Conservation (phyloP, 2,888 invertebrate species). For the Sarcophaga variegata region DNA sequence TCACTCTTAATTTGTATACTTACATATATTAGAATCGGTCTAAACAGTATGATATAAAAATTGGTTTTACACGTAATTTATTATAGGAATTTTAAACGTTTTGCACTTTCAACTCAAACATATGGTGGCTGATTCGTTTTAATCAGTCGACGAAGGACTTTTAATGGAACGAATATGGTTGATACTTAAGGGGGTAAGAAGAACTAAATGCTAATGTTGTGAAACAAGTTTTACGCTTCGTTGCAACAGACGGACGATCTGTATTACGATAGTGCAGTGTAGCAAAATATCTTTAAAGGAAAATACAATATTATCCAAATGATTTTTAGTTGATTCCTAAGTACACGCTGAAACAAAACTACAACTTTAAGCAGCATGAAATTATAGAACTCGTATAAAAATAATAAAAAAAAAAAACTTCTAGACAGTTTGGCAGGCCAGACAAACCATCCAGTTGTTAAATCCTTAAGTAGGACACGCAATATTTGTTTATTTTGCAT, state of each 20-base stretch:
- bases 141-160: conserved; percentile 1
- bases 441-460: conserved; percentile 40
- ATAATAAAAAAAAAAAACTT: background rate
- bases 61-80: conserved; percentile 6
- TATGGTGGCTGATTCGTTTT: conserved; percentile 26
- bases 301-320: background rate
- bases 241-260: conserved; percentile 76
- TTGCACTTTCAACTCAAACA: conserved; percentile 27
- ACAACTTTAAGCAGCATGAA: background rate
- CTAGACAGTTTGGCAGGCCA: conserved; percentile 1
- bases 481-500: conserved; percentile 8
- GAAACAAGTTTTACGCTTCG: conserved; percentile 77
- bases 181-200: conserved; percentile 26
- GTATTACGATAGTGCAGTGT: conserved; percentile 50
- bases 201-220: conserved; percentile 45
- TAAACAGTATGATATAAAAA: background rate
- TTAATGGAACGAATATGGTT: conserved; percentile 5
- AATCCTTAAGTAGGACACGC: conserved; percentile 45
- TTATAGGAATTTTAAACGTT: conserved; percentile 38
- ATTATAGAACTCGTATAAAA: background rate
- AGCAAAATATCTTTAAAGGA: background rate
- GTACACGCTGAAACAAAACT: conserved; percentile 34
- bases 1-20: conserved; percentile 2
- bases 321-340: background rate
- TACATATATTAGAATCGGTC: conserved; percentile 15